phyloP scores from a whole-genome alignment of 2,888 invertebrate species.

The Ectemnius continuus region DNA sequence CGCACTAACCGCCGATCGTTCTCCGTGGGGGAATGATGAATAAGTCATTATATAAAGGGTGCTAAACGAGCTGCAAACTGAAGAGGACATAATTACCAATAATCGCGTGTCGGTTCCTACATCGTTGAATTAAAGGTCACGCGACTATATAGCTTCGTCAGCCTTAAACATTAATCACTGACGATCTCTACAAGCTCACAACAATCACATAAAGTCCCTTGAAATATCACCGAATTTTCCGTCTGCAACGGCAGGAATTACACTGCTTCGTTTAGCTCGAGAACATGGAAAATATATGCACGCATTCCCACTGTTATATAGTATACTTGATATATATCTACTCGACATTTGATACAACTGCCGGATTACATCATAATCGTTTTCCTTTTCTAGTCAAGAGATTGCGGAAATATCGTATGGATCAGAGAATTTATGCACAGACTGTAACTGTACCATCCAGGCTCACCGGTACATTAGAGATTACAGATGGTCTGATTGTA shows the following conservation, averaged over 20 bases:
- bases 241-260: not conserved
- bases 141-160: not conserved
- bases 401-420: too few relatives aligned
- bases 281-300: not conserved
- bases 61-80: constrained; percentile 48
- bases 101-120: constrained; percentile 34
- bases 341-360: constrained; percentile 1
- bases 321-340: not conserved
- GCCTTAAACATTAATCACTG: constrained; percentile 4
- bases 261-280: constrained; percentile 1
- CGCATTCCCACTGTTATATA: not conserved
- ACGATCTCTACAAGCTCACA: not conserved
- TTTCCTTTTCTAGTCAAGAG: too few relatives aligned
- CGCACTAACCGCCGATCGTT: constrained; percentile 14
- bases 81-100: constrained; percentile 46
- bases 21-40: constrained; percentile 43
- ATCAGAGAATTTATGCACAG: too few relatives aligned
- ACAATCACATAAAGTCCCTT: not conserved
- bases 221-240: not conserved
- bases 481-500: too few relatives aligned
- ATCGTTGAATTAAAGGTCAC: not conserved
- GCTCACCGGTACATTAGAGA: too few relatives aligned
- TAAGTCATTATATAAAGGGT: constrained; percentile 57
- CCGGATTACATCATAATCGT: constrained; percentile 1
- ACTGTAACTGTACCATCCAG: too few relatives aligned